Evolutionary conservation across 1,140 invertebrate genomes (phyloP).

Genomic region (Hyles euphorbiae): DNA sequence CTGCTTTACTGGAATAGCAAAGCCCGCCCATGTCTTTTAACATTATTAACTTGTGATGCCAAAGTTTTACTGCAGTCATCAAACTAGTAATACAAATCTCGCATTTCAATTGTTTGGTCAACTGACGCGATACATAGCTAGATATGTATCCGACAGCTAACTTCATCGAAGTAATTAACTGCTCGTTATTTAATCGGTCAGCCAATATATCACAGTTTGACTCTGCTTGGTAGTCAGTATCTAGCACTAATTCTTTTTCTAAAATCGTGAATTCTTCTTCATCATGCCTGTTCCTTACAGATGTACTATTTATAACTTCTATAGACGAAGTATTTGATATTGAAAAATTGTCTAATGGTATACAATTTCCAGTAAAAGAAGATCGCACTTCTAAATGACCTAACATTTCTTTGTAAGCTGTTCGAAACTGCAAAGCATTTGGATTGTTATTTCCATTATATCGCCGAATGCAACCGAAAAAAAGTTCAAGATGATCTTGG

Average conservation of each 20-base stretch:
- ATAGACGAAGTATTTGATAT: conserved; percentile 14
- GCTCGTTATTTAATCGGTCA: conserved; percentile 7
- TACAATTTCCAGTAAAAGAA: conserved; percentile 19
- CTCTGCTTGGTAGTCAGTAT: background rate
- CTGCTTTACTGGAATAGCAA: conserved; percentile 16
- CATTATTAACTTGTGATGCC: conserved; percentile 21
- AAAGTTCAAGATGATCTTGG: conserved; percentile 27
- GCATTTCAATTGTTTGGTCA: conserved; percentile 19
- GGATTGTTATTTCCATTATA: conserved; percentile 20
- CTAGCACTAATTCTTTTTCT: conserved; percentile 8
- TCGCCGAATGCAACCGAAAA: conserved; percentile 21
- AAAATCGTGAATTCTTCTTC: conserved; percentile 7
- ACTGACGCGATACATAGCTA: conserved; percentile 14
- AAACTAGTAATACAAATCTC: conserved; percentile 16
- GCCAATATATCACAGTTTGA: conserved; percentile 9
- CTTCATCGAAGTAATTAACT: conserved; percentile 4
- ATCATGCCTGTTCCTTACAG: background rate
- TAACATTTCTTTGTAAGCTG: conserved; percentile 13
- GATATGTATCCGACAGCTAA: conserved; percentile 17
- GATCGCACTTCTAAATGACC: conserved; percentile 20
- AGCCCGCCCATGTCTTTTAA: conserved; percentile 22
- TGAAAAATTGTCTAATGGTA: conserved; percentile 28
- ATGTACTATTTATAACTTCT: conserved; percentile 10
- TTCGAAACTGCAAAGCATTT: conserved; percentile 19
- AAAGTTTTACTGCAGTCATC: conserved; percentile 8